Base-by-base conservation (phyloP, 1,140 invertebrate genomes). In the Microplitis demolitor region DNA sequence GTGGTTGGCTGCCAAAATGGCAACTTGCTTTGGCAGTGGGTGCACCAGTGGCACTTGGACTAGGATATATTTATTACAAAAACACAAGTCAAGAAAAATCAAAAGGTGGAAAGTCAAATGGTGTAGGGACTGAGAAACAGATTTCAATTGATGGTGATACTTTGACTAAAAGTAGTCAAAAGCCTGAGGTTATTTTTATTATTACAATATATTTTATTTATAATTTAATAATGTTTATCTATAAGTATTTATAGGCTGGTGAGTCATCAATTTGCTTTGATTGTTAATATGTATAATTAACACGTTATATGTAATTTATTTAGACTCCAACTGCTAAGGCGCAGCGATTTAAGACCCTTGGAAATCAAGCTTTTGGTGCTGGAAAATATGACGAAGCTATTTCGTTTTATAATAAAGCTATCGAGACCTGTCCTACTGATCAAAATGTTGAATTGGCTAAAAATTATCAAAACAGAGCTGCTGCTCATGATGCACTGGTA, bases 381-480 rank as follows among this genome's bases (percentile, higher is more conserved):
- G 93, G 92, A 37, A 94, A 96, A 81, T 98, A 93, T 83, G 92
- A 96, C 76, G 92, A 96, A 81, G 97, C 97, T 9, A 95, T 98
- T 66, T 86, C 89, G 58, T 91, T 91, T 73, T 99, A 99, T 80
- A 94, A 95, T 76, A 90, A 94, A 87, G 97, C 97, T 0, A 97
- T 98, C 72, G 90, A 93, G 76, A 88, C 91, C 9, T 98, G 96
- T 83, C 95, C 96, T 1, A 78, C 86, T 8, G 91, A 94, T 53
- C 90, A 93, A 77, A 88, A 87, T 37, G 88, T 90, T 3, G 94
- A 95, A 76, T 84, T 98, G 56, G 92, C 97, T 4, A 97, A 94
- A 11, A 97, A 96, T 84, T 98, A 97, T 87, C 97, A 98, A 85
- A 99, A 99, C 82, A 91, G 96, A 82, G 97, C 97, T 4, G 97